A percentile compares a stretch with the other conserved stretches of the same genome.
These are phyloP conservation scores for Unio delphinus DNA, from an alignment of 2,888 invertebrate genomes.

Conservation along the genomic window DNA sequence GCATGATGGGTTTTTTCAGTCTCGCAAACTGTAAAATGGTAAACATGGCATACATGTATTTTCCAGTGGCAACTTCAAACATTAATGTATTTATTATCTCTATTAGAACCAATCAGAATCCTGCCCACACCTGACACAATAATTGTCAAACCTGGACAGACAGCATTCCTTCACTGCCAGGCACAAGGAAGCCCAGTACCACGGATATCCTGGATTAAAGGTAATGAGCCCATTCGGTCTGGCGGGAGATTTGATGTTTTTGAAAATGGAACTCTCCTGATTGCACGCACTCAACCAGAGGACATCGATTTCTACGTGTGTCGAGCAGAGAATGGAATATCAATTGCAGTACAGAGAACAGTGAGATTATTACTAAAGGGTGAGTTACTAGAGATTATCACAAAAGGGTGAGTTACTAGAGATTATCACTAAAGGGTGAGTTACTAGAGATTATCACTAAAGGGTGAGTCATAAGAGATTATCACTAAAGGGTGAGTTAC, in stretches of 20 bases:
- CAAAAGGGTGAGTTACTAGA: too few species aligned
- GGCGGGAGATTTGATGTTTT: conserved; percentile 44
- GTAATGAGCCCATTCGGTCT: conserved; percentile 33
- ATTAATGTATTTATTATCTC: not conserved
- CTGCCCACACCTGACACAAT: conserved; percentile 56
- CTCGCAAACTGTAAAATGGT: too few species aligned
- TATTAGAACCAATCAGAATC: conserved; percentile 57
- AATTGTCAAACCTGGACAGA: conserved; percentile 53
- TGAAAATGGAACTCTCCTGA: conserved; percentile 79
- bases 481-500: too few species aligned
- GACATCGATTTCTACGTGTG: conserved; percentile 90
- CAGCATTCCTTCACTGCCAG: conserved; percentile 62
- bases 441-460: too few species aligned
- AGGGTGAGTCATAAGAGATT: too few species aligned
- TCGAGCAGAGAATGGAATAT: conserved; percentile 84
- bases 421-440: too few species aligned
- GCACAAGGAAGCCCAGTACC: conserved; percentile 61
- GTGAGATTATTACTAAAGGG: conserved; percentile 84
- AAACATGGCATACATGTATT: too few species aligned
- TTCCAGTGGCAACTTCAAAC: not conserved
- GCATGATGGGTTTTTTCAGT: too few species aligned
- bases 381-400: conserved; percentile 70
- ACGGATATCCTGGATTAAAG: conserved; percentile 54
- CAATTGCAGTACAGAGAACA: conserved; percentile 78
- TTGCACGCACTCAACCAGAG: conserved; percentile 77